Evolutionary conservation across 2,888 invertebrate species (phyloP).

Genomic region (Drosophila ochracea): DNA sequence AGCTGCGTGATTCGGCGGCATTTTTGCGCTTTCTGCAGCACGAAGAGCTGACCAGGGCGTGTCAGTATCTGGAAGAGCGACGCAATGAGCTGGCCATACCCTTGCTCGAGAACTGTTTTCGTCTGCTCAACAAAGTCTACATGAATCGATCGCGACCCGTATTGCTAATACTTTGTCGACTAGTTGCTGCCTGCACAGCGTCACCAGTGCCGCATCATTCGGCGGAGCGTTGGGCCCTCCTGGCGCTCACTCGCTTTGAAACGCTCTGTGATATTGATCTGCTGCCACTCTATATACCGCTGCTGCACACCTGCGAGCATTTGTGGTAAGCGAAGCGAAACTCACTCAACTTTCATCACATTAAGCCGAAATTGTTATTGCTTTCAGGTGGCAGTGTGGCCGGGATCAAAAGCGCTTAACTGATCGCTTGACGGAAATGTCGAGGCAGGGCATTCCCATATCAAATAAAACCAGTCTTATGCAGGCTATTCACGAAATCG

Average conservation of each 20-base stretch:
- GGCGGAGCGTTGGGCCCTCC: conserved; percentile 89
- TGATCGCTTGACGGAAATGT: conserved; percentile 87
- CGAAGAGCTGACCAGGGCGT: conserved; percentile 88
- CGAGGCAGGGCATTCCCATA: conserved; percentile 89
- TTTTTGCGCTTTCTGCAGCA: conserved; percentile 89
- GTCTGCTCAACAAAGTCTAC: conserved; percentile 87
- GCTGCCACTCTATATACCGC: conserved; percentile 89
- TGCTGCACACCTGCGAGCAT: conserved; percentile 89
- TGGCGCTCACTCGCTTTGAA: conserved; percentile 90
- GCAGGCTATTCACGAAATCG: conserved; percentile 88
- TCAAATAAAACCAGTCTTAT: conserved; percentile 87
- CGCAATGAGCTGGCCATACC: conserved; percentile 88
- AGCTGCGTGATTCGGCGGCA: conserved; percentile 87
- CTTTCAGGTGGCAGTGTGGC: conserved; percentile 88
- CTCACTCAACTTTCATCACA: background rate
- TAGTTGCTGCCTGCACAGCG: conserved; percentile 87
- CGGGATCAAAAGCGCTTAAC: conserved; percentile 88
- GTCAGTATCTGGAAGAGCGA: conserved; percentile 87
- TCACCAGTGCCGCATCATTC: conserved; percentile 87
- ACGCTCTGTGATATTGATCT: conserved; percentile 90
- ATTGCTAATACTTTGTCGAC: conserved; percentile 88
- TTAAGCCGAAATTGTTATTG: background rate
- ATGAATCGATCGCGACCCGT: conserved; percentile 90
- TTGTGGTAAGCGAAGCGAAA: conserved; percentile 86
- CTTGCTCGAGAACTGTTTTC: conserved; percentile 89